A percentile compares a stretch with the other conserved stretches of the same genome.
Conservation (phyloP, 2,113 vertebrate genomes). For the Puntigrus tetrazona region DNA sequence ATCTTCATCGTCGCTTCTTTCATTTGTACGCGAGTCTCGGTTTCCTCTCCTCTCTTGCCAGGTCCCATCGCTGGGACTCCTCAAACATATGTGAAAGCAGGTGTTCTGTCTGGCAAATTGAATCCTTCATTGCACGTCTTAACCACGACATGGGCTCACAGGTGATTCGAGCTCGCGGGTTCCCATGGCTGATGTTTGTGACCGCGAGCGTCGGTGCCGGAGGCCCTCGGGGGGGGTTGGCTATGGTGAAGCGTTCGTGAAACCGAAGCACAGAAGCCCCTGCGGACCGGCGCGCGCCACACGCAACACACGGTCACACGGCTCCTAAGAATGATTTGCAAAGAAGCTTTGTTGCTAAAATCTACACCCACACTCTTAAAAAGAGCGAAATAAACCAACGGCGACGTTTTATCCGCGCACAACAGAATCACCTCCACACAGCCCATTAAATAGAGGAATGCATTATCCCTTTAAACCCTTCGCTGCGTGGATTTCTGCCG, state of each 20-base stretch:
- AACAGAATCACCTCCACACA: slow-evolving; percentile 42
- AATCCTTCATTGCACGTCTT: slow-evolving; percentile 69
- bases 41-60: slow-evolving; percentile 47
- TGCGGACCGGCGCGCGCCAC: not conserved
- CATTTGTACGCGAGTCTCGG: slow-evolving; percentile 15
- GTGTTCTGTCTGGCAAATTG: slow-evolving; percentile 69
- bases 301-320: not conserved
- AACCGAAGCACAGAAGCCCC: not conserved
- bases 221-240: not conserved
- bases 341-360: not conserved
- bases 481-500: slow-evolving; percentile 58
- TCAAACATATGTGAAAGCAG: slow-evolving; percentile 73
- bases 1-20: slow-evolving; percentile 1
- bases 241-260: not conserved
- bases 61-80: slow-evolving; percentile 61
- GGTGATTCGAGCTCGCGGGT: slow-evolving; percentile 11
- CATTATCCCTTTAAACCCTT: slow-evolving; percentile 62
- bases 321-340: not conserved
- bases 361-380: not conserved
- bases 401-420: not conserved
- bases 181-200: slow-evolving; percentile 39
- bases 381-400: not conserved
- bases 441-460: slow-evolving; percentile 66
- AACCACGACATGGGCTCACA: slow-evolving; percentile 48
- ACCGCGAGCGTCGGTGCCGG: not conserved